Conservation (phyloP, 2,113 vertebrate species). For the Notarius lentiginosus region DNA sequence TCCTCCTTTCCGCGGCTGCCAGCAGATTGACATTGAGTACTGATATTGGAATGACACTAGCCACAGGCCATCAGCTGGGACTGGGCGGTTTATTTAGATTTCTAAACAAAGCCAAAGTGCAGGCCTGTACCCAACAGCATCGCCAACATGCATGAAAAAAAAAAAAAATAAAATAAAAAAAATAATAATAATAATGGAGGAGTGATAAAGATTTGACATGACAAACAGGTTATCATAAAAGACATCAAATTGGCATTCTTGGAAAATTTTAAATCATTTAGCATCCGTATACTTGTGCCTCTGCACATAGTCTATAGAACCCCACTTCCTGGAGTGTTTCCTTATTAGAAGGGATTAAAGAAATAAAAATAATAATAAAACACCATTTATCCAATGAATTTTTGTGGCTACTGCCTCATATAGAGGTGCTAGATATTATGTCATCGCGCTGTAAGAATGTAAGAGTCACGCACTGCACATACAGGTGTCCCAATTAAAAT, state of each 20-base stretch:
- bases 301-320: not conserved
- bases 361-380: not conserved
- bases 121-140: not conserved
- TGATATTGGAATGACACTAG: slow-evolving; percentile 58
- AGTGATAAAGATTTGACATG: not conserved
- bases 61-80: slow-evolving; percentile 50
- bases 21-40: slow-evolving; percentile 47
- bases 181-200: not conserved
- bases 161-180: not conserved
- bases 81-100: slow-evolving; percentile 50
- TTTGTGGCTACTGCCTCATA: not conserved
- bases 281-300: not conserved
- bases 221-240: slow-evolving; percentile 16
- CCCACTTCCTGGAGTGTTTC: not conserved
- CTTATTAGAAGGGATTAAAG: not conserved
- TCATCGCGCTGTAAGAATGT: too few relatives aligned
- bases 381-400: not conserved
- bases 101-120: slow-evolving; percentile 29
- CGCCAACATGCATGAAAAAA: not conserved
- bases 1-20: slow-evolving; percentile 13
- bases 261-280: not conserved
- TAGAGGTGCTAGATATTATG: too few relatives aligned
- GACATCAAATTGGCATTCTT: not conserved
- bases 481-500: too few relatives aligned
- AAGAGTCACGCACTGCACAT: too few relatives aligned